Evolutionary conservation across 2,797 vertebrate species (phyloP), one percentile per base, ranked within the genome.

Genomic region (Myotis pilosus): DNA sequence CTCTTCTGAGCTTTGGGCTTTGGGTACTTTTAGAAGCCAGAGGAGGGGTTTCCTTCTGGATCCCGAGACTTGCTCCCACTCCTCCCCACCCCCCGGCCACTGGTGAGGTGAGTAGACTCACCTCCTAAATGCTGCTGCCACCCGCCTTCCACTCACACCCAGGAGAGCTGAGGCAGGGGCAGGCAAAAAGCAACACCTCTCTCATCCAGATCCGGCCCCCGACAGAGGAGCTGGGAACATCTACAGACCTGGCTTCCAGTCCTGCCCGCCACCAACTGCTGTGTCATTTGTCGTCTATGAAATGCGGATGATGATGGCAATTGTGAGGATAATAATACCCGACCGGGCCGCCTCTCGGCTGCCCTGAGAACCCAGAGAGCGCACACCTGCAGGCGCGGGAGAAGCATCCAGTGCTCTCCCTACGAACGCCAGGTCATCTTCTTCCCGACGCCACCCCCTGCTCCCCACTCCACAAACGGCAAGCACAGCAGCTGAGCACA

Each of bases 401-500:
- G 69, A 68, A 36, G 89, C 16, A 15, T 28, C 33, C 41, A 51
- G 92, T 49, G 76, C 80, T 57, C 69, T 83, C n/a, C 6, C 62
- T 53, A 51, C 28, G 53, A 49, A 76, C 2, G 17, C 75, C 80
- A 62, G 79, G 69, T 9, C 0, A 22, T 51, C 89, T 68, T 81
- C 89, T 38, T 84, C 91, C 94, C 19, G 7, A 28, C 3, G 3
- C 7, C 88, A 25, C 1, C 38, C 79, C 57, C 28, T 30, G 30
- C 38, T 87, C 80, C 53, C 93, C 33, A 17, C 22, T 87, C 72
- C 92, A 86, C 49, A 10, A 87, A 82, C 92, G 94, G 95, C 96
- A 96, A 97, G 96, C 96, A 87, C 78, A 92, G 96, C 91, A 94
- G 95, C 95, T 60, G 89, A 95, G 96, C 94, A 85, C 72, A 55